Evolutionary conservation across 92 coral and sea anemone species (phyloP), one percentile per base, ranked within the genome.

Genomic region (Anthopleura xanthogrammica): DNA sequence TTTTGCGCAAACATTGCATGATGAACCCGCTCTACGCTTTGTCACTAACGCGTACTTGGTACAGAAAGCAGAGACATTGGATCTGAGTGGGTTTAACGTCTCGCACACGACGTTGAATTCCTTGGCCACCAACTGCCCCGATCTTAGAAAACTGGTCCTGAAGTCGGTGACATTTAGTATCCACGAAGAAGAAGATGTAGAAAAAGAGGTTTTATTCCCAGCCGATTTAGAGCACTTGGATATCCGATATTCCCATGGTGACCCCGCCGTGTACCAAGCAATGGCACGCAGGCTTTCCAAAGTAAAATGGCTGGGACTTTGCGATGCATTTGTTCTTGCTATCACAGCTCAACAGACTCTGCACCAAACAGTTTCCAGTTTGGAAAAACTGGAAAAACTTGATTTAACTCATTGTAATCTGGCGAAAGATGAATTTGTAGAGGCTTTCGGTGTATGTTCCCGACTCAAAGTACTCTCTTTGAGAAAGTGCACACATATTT

Each of bases 271-370:
- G 29, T 93, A 88, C 60, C 76, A 71, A 60, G 92, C 92, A 13
- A 93, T 93, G 71, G 87, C 86, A n/a, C 73, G 74, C 29, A 71
- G 77, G 64, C 90, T 93, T 19, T 20, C 46, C 56, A 66, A 86
- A 39, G 77, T 91, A 24, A 86, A 79, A 78, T 93, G 94, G 94
- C 80, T 93, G 46, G 94, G 97, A 23, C 79, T 93, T 7, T 93
- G 92, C 41, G 97, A 93, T 72, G 92, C 84, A 16, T 84, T 93
- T 50, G 68, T 93, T 39, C 92, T 75, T 20, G 72, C 90, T 10
- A 64, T 88, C 20, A 42, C 79, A 72, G 77, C 83, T 57, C 86
- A 80, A 36, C 72, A 43, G 9, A 54, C 56, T 41, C 16, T 83
- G 24, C 80, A 83, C 46, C 29, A 79, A 29, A 77, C 78, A 20